Conservation (phyloP, 2,888 invertebrate genomes). For the Phalera bucephala region DNA sequence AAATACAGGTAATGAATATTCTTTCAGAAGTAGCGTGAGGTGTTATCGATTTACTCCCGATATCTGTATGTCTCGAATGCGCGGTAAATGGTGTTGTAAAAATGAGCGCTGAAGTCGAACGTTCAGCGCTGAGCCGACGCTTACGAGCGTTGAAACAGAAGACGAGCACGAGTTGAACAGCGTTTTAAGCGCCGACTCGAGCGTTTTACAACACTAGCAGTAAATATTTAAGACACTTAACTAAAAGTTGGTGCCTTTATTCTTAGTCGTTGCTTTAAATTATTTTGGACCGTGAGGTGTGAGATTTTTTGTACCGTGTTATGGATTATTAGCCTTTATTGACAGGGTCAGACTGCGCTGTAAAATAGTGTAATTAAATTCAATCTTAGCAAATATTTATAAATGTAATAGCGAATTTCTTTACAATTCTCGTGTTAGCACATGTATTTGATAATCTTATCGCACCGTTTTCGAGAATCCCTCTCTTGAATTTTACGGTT, state of each 20-base stretch:
- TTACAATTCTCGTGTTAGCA: slow-evolving; percentile 67
- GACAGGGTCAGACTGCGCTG: slow-evolving; percentile 77
- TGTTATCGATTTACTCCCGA: not conserved
- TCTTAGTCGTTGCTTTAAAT: slow-evolving; percentile 26
- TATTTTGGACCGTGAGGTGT: slow-evolving; percentile 24
- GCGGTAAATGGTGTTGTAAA: slow-evolving; percentile 1
- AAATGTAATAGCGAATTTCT: slow-evolving; percentile 67
- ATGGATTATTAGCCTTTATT: slow-evolving; percentile 68
- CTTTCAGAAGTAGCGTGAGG: not conserved
- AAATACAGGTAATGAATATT: too few relatives aligned
- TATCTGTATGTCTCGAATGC: not conserved
- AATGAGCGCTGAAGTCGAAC: too few relatives aligned
- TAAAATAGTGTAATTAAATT: slow-evolving; percentile 68
- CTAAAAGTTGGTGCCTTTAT: slow-evolving; percentile 44
- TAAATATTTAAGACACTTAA: slow-evolving; percentile 15
- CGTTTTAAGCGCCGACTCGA: too few relatives aligned
- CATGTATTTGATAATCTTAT: slow-evolving; percentile 60
- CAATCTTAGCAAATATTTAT: slow-evolving; percentile 70
- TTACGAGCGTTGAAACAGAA: too few relatives aligned
- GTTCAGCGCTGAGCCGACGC: too few relatives aligned
- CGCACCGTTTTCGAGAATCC: slow-evolving; percentile 64
- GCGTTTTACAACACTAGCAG: too few relatives aligned
- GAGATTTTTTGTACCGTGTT: slow-evolving; percentile 30
- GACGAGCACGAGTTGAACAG: too few relatives aligned
- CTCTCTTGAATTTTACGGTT: slow-evolving; percentile 49